A percentile compares a stretch with the other conserved stretches of the same genome.
Evolutionary conservation across 2,113 vertebrate genomes (phyloP).

Genomic region (Macheiramphus alcinus): DNA sequence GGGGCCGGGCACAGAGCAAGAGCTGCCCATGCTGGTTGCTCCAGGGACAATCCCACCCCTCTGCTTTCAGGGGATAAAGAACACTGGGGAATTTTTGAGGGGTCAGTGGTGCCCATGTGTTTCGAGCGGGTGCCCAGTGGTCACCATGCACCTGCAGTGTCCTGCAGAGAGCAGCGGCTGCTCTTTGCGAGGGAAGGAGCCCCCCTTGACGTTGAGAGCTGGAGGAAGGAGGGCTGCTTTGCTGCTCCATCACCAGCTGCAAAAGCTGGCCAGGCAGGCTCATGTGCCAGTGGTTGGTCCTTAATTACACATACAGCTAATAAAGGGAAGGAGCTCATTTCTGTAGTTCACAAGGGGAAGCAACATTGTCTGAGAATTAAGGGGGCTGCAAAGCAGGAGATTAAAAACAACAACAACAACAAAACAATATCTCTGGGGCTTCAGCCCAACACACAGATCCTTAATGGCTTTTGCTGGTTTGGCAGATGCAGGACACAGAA

Average conservation of each 20-base stretch:
- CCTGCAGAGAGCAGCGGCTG: rapidly evolving
- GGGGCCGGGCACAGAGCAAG: background rate
- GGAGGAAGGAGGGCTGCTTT: background rate
- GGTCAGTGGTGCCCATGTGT: rapidly evolving
- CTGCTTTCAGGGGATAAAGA: background rate
- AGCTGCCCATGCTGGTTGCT: background rate
- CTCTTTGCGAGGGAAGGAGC: background rate
- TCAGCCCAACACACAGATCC: background rate
- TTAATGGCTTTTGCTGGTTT: background rate
- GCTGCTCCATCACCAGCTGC: background rate
- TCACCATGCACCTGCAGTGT: background rate
- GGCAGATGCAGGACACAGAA: background rate
- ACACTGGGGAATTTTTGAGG: background rate
- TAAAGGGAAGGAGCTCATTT: background rate
- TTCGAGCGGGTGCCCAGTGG: background rate
- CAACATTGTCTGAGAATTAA: background rate
- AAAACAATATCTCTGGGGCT: background rate
- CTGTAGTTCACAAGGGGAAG: background rate
- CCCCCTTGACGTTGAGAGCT: background rate
- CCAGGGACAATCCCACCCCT: background rate
- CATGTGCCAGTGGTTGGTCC: background rate
- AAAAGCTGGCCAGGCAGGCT: background rate
- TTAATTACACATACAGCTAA: background rate
- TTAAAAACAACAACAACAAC: no score
- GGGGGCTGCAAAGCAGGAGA: background rate